Base-by-base conservation (phyloP, 2,888 invertebrate genomes). In the Acanthoscelides obtectus region DNA sequence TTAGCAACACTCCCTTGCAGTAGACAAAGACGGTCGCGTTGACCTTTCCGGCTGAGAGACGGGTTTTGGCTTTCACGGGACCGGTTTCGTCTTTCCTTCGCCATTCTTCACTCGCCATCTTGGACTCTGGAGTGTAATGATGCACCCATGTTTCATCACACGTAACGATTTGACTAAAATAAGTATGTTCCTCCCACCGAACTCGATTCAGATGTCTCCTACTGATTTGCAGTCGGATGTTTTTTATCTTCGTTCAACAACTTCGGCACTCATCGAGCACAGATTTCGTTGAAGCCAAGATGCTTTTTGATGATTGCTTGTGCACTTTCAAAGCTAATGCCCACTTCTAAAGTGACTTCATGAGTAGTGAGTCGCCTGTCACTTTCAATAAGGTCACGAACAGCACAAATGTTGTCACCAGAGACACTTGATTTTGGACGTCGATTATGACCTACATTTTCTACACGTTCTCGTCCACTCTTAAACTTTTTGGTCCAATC, bases 401-500 rank as follows among this genome's bases (percentile, higher is more conserved):
- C n/a, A n/a, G n/a, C n/a, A n/a, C n/a, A n/a, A n/a, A n/a, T n/a
- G n/a, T n/a, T n/a, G n/a, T n/a, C n/a, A n/a, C n/a, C n/a, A n/a
- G n/a, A n/a, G n/a, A n/a, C n/a, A n/a, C n/a, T n/a, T n/a, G n/a
- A n/a, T n/a, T n/a, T n/a, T n/a, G n/a, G n/a, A n/a, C n/a, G n/a
- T n/a, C n/a, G n/a, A n/a, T n/a, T n/a, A n/a, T n/a, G n/a, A n/a
- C n/a, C n/a, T n/a, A n/a, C n/a, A n/a, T n/a, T n/a, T n/a, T n/a
- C n/a, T n/a, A n/a, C n/a, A n/a, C n/a, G n/a, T n/a, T n/a, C n/a
- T n/a, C n/a, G n/a, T n/a, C n/a, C n/a, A n/a, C n/a, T n/a, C n/a
- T n/a, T n/a, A n/a, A 71, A 71, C 68, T 71, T 64, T 68, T 71
- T 71, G 68, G 64, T 63, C 68, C 64, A 68, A 22, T 64, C 71